phyloP scores from a whole-genome alignment of 2,888 invertebrate genomes.

The Sminthurides aquaticus region DNA sequence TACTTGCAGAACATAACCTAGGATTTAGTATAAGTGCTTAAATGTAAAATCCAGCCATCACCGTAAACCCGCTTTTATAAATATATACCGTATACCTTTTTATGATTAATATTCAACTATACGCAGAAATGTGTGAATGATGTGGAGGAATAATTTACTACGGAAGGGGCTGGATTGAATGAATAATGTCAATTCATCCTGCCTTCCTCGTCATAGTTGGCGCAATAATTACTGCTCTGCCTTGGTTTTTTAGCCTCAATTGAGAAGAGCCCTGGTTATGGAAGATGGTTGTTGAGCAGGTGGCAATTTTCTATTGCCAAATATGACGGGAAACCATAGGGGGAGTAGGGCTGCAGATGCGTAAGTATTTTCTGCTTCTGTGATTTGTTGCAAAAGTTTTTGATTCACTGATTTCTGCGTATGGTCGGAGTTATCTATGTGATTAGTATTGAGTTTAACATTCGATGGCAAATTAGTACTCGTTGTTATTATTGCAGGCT shows the following conservation, averaged over 20 bases:
- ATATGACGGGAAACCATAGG: conserved; percentile 41
- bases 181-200: neutral
- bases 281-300: no score
- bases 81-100: neutral
- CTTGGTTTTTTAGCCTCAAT: neutral
- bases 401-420: neutral
- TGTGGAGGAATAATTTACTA: neutral
- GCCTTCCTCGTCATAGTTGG: neutral
- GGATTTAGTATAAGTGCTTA: neutral
- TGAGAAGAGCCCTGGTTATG: neutral
- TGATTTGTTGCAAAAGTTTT: conserved; percentile 10
- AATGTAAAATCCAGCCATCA: neutral
- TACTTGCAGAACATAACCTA: neutral
- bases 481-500: neutral
- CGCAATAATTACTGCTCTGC: neutral
- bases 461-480: no score
- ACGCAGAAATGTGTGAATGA: neutral
- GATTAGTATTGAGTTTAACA: neutral
- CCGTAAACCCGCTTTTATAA: neutral
- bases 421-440: neutral
- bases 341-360: conserved; percentile 41
- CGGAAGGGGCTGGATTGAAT: neutral
- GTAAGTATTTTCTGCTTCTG: conserved; percentile 34
- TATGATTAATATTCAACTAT: neutral
- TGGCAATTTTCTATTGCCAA: conserved; percentile 26